phyloP scores from a whole-genome alignment of 1,140 invertebrate species.

The Semibalanus balanoides region DNA sequence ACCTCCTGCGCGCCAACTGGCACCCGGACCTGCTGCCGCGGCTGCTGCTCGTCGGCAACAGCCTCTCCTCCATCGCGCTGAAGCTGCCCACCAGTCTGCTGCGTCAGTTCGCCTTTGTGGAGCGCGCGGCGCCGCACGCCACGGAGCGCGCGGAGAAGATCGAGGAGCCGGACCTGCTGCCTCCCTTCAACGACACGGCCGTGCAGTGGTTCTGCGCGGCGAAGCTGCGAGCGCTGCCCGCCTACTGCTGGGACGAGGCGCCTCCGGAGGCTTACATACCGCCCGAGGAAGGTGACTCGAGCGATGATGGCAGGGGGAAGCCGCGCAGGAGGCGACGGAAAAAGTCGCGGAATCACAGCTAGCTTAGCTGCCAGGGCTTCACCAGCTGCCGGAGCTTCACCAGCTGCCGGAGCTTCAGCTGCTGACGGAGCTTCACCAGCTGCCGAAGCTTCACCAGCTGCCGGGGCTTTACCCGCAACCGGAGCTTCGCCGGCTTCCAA shows the following conservation, averaged over 20 bases:
- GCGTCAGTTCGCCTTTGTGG: background rate
- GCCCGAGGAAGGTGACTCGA: background rate
- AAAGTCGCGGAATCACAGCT: background rate
- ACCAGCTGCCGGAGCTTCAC: too few species aligned
- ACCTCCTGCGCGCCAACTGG: constrained; percentile 31
- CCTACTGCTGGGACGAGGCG: background rate
- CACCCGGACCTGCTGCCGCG: constrained; percentile 18
- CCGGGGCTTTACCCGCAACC: too few species aligned
- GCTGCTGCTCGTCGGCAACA: constrained; percentile 29
- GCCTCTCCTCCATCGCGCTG: constrained; percentile 23
- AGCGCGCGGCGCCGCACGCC: background rate
- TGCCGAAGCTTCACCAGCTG: too few species aligned
- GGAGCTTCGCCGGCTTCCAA: too few species aligned
- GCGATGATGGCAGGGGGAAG: background rate
- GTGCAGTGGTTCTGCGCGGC: background rate
- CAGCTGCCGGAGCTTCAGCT: too few species aligned
- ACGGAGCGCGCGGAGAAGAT: background rate
- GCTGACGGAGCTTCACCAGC: too few species aligned
- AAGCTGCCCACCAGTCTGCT: constrained; percentile 14
- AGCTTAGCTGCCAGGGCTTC: background rate
- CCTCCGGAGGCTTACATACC: background rate
- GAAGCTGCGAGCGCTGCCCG: background rate
- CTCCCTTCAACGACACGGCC: constrained; percentile 3
- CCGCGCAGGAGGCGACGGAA: background rate
- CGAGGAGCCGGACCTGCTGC: background rate